These are phyloP conservation scores for Copsychus sechellarum DNA, from an alignment of 2,113 vertebrate genomes.

Conservation along the genomic window DNA sequence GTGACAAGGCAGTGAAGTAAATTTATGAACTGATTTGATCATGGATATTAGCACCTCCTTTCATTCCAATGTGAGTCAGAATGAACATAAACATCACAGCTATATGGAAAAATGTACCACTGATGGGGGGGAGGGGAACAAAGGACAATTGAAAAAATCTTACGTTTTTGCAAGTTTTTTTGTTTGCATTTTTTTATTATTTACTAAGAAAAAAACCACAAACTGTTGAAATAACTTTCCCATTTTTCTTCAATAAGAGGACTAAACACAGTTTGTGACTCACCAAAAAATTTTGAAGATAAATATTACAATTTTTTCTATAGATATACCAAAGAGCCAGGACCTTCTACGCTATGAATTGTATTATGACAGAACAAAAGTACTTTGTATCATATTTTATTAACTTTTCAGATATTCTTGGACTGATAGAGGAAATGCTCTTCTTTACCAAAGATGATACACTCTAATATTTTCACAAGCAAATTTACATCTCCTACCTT, in stretches of 20 bases:
- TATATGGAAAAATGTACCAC: conserved; percentile 6
- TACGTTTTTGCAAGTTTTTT: background rate
- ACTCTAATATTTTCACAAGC: background rate
- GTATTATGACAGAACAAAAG: background rate
- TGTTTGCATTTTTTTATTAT: background rate
- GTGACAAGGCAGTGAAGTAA: conserved; percentile 54
- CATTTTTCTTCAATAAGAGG: background rate
- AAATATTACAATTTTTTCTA: background rate
- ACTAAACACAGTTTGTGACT: background rate
- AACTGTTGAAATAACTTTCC: background rate
- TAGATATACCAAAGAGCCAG: background rate
- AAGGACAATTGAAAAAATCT: accelerated
- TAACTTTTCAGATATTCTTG: background rate
- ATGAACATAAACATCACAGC: conserved; percentile 37
- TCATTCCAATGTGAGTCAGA: conserved; percentile 57
- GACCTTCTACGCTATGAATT: background rate
- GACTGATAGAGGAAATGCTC: background rate
- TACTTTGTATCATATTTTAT: background rate
- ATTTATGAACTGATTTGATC: conserved; percentile 71
- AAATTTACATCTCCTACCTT: background rate
- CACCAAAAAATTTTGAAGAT: background rate
- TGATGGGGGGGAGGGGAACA: accelerated
- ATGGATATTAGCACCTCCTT: conserved; percentile 64
- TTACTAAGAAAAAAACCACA: background rate
- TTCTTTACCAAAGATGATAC: background rate